Evolutionary conservation across 1,140 invertebrate genomes (phyloP), one percentile per base, ranked within the genome.

Genomic region (Drosophila kohkoa): DNA sequence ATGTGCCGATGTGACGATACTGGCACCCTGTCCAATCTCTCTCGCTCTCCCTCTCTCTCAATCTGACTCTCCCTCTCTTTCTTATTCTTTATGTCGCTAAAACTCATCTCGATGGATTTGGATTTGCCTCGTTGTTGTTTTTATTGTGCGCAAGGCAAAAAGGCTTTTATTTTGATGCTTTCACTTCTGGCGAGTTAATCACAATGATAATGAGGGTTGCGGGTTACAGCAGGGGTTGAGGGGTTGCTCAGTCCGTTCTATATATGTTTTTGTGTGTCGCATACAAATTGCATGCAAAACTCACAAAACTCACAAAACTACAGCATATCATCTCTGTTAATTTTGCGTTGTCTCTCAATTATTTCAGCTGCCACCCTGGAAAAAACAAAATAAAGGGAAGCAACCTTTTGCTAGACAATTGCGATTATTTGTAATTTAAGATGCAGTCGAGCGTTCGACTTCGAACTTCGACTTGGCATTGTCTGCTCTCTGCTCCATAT

Each of bases 341-440:
- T 78, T 71, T 77, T 82, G 81, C 77, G 77, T 85, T 89, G 83
- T 91, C 86, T 91, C 81, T 91, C 81, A 86, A 91, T 91, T 91
- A 91, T 91, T 91, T 91, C 89, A 91, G 89, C 89, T 91, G 89
- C 89, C 68, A 49, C 70, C 8, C n/a, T 13, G 52, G 35, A 67
- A 25, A 25, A 25, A 25, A 25, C 0, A 25, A 25, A 25, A 25
- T 25, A 58, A 45, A 62, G 63, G 13, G 32, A 45, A 63, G 62
- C 46, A 38, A 52, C 35, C 15, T 38, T 38, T 38, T 8, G 8
- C 35, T 69, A 90, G 76, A 90, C 86, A 89, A 89, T 89, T 89
- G 89, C 85, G 89, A 89, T 91, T 90, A 91, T 89, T 91, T 91
- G 89, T 89, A 91, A 91, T 91, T 91, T 51, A 91, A 91, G 89